phyloP scores from a whole-genome alignment of 2,888 invertebrate species.

The Augochlorella aurata region DNA sequence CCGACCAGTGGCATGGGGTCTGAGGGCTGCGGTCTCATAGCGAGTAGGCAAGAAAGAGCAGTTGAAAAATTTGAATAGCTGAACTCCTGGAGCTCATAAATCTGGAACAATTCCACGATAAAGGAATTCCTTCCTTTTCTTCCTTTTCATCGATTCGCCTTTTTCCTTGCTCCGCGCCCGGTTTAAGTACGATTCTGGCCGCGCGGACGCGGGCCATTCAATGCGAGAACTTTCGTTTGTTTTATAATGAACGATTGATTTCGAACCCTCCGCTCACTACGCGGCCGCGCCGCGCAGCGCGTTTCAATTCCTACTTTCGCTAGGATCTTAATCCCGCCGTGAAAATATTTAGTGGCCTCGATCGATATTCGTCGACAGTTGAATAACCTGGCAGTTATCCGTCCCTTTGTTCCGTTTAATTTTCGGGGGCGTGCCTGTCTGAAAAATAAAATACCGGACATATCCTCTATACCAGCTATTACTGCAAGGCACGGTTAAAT shows the following conservation, averaged over 20 bases:
- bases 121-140: conserved; percentile 61
- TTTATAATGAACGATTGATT: conserved; percentile 47
- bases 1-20: conserved; percentile 32
- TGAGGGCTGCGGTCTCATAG: conserved; percentile 57
- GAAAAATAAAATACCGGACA: conserved; percentile 25
- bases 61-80: conserved; percentile 70
- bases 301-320: conserved; percentile 44
- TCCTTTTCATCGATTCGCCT: conserved; percentile 53
- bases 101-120: conserved; percentile 70
- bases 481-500: no score
- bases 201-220: conserved; percentile 22
- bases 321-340: conserved; percentile 14
- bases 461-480: not conserved
- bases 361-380: not conserved
- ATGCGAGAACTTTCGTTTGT: conserved; percentile 51
- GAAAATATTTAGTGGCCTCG: conserved; percentile 12
- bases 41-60: conserved; percentile 61
- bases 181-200: conserved; percentile 53
- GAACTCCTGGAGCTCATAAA: conserved; percentile 69
- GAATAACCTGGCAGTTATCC: not conserved
- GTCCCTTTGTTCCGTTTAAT: conserved; percentile 1
- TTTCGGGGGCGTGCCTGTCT: not conserved
- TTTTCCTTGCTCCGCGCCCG: conserved; percentile 32
- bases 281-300: no score
- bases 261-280: conserved; percentile 7